Conservation (phyloP, 2,113 vertebrate species). For the Diglossa brunneiventris region DNA sequence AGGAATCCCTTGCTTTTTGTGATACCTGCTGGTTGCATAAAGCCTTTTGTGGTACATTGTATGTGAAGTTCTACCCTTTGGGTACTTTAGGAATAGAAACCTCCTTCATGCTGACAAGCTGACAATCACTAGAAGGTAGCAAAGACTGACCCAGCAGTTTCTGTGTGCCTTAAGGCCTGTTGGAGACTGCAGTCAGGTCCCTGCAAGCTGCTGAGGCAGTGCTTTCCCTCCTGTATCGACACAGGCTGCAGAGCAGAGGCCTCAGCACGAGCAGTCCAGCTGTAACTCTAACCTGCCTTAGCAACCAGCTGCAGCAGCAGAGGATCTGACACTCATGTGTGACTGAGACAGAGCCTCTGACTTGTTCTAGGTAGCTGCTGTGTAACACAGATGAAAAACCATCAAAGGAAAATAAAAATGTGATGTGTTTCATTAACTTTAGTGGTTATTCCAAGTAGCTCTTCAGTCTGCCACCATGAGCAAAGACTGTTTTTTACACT, state of each 20-base stretch:
- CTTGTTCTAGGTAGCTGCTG: background rate
- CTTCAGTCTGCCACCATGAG: background rate
- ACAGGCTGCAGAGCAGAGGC: background rate
- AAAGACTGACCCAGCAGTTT: background rate
- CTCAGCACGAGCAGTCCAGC: background rate
- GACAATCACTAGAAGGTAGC: background rate
- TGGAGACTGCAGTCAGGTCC: background rate
- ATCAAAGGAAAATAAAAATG: background rate
- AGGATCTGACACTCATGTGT: background rate
- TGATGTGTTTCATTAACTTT: background rate
- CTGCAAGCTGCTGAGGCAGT: background rate
- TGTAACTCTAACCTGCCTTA: constrained; percentile 7
- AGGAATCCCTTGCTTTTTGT: background rate
- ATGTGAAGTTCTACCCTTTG: background rate
- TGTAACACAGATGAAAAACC: background rate
- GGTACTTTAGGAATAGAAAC: background rate
- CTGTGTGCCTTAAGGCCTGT: background rate
- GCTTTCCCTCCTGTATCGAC: background rate
- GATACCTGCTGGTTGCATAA: background rate
- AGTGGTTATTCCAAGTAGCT: background rate
- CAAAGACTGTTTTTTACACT: background rate
- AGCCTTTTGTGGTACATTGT: background rate
- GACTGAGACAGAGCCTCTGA: background rate
- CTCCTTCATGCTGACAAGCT: background rate
- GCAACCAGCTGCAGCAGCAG: background rate